A percentile compares a stretch with the other conserved stretches of the same genome.
These are phyloP conservation scores for Lepidurus packardi DNA, from an alignment of 1,140 invertebrate genomes.

Conservation along the genomic window DNA sequence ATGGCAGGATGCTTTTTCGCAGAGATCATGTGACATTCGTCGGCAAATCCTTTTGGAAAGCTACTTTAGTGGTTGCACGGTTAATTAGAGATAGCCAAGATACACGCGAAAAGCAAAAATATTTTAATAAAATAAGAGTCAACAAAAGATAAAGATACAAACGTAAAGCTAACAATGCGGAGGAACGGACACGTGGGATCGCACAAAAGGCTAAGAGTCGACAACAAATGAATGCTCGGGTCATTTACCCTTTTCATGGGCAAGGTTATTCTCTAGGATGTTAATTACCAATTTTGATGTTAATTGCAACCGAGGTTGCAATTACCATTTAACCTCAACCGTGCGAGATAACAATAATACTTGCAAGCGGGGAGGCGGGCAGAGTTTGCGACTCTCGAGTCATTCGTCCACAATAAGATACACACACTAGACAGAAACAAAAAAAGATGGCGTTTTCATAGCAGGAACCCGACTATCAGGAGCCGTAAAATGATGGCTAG, in stretches of 20 bases:
- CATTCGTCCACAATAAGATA: neutral
- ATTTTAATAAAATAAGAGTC: neutral
- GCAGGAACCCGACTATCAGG: neutral
- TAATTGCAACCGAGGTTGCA: neutral
- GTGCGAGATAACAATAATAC: neutral
- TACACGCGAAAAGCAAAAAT: neutral
- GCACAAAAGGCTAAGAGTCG: too few relatives aligned
- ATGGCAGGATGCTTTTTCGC: neutral
- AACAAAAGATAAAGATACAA: neutral
- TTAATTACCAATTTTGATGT: too few relatives aligned
- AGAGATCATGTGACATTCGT: neutral
- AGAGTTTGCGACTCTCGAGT: neutral
- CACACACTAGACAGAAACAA: neutral
- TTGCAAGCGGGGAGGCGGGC: neutral
- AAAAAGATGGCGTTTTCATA: neutral
- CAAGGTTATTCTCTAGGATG: neutral
- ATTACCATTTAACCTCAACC: conserved; percentile 2
- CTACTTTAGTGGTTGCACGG: neutral
- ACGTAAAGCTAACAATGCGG: neutral
- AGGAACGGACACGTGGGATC: too few relatives aligned
- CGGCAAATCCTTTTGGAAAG: neutral
- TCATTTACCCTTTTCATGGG: neutral
- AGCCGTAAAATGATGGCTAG: neutral
- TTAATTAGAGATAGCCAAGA: neutral
- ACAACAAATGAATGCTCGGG: neutral